Evolutionary conservation across 2,113 vertebrate genomes (phyloP).

Genomic region (Pogonocichla stellata): DNA sequence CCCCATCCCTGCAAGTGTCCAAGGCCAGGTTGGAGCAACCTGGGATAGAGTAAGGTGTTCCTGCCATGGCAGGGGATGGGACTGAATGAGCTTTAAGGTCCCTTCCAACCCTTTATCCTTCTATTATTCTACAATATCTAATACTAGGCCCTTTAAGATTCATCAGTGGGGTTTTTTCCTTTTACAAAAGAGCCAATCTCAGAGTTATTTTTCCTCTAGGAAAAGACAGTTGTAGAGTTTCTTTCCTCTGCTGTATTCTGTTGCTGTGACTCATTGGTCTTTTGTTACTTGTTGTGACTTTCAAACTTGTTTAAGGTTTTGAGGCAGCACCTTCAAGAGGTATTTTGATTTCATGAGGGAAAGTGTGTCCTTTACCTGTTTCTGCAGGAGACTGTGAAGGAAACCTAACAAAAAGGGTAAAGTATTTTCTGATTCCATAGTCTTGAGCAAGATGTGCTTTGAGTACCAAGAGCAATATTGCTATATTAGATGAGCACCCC

Average conservation of each 20-base stretch:
- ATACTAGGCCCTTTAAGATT: not conserved
- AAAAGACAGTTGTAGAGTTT: not conserved
- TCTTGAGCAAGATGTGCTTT: not conserved
- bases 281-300: not conserved
- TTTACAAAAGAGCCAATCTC: not conserved
- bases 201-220: not conserved
- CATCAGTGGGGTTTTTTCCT: not conserved
- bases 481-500: not conserved
- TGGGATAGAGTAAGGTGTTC: not conserved
- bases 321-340: not conserved
- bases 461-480: not conserved
- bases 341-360: not conserved
- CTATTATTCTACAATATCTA: not conserved
- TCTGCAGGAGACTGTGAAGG: not conserved
- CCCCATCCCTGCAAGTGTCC: not conserved
- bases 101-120: not conserved
- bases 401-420: not conserved
- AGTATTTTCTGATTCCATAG: not conserved
- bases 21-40: not conserved
- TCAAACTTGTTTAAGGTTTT: not conserved
- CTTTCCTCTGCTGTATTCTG: not conserved
- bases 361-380: not conserved
- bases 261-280: not conserved
- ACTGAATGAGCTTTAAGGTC: not conserved
- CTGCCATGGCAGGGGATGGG: not conserved